phyloP scores from a whole-genome alignment of 1,140 invertebrate genomes.

The Zaprionus africanus region DNA sequence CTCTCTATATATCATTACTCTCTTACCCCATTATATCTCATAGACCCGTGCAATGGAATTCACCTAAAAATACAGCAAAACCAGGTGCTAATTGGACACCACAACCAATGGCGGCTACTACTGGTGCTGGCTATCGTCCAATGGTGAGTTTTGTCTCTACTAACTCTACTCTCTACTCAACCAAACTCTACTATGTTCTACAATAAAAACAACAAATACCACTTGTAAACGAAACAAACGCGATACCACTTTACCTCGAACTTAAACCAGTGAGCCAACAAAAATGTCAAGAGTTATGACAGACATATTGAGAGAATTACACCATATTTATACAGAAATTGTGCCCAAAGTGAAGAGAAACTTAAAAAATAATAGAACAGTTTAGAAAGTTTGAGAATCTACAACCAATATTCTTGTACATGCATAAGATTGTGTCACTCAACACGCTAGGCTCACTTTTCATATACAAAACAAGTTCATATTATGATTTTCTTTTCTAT shows the following conservation, averaged over 20 bases:
- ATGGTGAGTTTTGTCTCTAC: conserved; percentile 88
- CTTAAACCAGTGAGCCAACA: conserved; percentile 16
- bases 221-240: conserved; percentile 28
- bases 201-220: conserved; percentile 43
- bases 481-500: conserved; percentile 25
- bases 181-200: conserved; percentile 57
- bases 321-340: conserved; percentile 41
- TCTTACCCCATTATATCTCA: conserved; percentile 81
- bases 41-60: conserved; percentile 93
- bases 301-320: conserved; percentile 14
- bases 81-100: conserved; percentile 91
- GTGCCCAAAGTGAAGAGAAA: conserved; percentile 43
- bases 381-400: conserved; percentile 3
- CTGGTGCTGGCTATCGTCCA: conserved; percentile 92
- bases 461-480: conserved; percentile 38
- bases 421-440: conserved; percentile 54
- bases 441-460: conserved; percentile 42
- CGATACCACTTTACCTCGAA: conserved; percentile 44
- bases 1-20: conserved; percentile 79
- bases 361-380: conserved; percentile 24
- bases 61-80: conserved; percentile 92
- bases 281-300: conserved; percentile 22
- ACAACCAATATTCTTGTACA: not conserved
- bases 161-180: conserved; percentile 68
- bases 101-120: conserved; percentile 93